Conservation (phyloP, 2,113 vertebrate genomes). For the Sceloporus undulatus region DNA sequence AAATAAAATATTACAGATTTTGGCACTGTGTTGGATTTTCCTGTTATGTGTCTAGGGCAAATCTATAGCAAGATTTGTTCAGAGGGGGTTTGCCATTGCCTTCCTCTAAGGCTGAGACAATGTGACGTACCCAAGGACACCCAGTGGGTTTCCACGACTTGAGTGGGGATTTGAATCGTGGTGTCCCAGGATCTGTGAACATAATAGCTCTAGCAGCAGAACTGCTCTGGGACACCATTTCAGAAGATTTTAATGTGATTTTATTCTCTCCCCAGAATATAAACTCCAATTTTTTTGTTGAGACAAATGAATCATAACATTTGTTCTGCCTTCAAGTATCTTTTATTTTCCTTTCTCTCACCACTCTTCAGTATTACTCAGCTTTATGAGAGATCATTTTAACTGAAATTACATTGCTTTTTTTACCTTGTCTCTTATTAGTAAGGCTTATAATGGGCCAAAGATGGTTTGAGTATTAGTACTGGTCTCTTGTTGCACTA, state of each 20-base stretch:
- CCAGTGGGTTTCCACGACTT: too few species aligned
- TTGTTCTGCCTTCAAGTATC: constrained; percentile 54
- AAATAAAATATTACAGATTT: neutral
- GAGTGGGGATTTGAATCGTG: too few species aligned
- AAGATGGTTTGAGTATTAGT: neutral
- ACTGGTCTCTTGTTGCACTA: neutral
- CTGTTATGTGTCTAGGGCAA: too few species aligned
- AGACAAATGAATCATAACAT: constrained; percentile 63
- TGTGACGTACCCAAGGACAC: too few species aligned
- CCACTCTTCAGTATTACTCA: constrained; percentile 13
- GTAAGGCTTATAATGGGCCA: neutral
- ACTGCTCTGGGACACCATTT: constrained; percentile 30
- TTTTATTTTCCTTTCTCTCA: constrained; percentile 49
- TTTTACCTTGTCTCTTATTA: constrained; percentile 2
- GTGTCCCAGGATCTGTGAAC: constrained; percentile 32
- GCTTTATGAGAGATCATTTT: neutral
- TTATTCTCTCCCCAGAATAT: constrained; percentile 56
- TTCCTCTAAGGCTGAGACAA: too few species aligned
- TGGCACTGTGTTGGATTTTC: neutral
- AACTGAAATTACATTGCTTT: neutral
- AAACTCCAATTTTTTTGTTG: constrained; percentile 62
- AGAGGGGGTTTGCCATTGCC: too few species aligned
- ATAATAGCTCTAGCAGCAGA: constrained; percentile 47
- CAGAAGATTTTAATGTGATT: constrained; percentile 56
- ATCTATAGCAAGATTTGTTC: too few species aligned